These are phyloP conservation scores for Drosophila lini DNA, from an alignment of 1,140 invertebrate genomes.

Conservation along the genomic window DNA sequence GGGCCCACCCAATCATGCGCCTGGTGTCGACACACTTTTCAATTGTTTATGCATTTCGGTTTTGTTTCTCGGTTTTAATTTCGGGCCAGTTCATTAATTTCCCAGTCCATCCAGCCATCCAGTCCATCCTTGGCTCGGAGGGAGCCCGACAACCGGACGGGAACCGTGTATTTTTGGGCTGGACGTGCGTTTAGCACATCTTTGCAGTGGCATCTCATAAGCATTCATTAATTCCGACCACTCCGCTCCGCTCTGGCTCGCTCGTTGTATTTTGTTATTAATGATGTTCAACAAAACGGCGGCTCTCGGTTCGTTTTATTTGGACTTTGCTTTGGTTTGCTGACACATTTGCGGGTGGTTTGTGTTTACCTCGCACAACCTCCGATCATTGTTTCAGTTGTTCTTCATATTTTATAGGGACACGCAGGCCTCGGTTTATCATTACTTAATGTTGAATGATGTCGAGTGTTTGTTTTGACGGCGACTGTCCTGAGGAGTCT, in stretches of 20 bases:
- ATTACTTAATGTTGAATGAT: constrained; percentile 81
- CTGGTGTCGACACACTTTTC: constrained; percentile 68
- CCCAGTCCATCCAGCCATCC: constrained; percentile 16
- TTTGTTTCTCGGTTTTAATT: constrained; percentile 56
- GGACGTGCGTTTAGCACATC: constrained; percentile 79
- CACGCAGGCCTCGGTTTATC: constrained; percentile 56
- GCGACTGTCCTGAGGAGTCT: constrained; percentile 56
- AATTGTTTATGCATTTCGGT: constrained; percentile 73
- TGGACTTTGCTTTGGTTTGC: constrained; percentile 48
- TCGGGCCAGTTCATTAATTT: constrained; percentile 74
- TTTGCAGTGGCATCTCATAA: constrained; percentile 46
- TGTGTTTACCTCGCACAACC: constrained; percentile 52
- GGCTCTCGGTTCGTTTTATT: constrained; percentile 47
- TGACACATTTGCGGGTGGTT: constrained; percentile 74
- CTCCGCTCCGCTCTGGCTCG: constrained; percentile 64
- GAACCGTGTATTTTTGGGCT: constrained; percentile 45
- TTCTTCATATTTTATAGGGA: constrained; percentile 50
- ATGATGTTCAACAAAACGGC: constrained; percentile 84
- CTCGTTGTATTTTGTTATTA: constrained; percentile 83
- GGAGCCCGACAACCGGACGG: constrained; percentile 4
- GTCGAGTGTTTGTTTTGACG: constrained; percentile 82
- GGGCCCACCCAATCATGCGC: constrained; percentile 24
- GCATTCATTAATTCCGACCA: constrained; percentile 77
- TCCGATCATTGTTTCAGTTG: constrained; percentile 39
- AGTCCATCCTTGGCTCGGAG: constrained; percentile 8